Conservation (phyloP, 2,113 vertebrate genomes). For the Trichomycterus rosablanca region DNA sequence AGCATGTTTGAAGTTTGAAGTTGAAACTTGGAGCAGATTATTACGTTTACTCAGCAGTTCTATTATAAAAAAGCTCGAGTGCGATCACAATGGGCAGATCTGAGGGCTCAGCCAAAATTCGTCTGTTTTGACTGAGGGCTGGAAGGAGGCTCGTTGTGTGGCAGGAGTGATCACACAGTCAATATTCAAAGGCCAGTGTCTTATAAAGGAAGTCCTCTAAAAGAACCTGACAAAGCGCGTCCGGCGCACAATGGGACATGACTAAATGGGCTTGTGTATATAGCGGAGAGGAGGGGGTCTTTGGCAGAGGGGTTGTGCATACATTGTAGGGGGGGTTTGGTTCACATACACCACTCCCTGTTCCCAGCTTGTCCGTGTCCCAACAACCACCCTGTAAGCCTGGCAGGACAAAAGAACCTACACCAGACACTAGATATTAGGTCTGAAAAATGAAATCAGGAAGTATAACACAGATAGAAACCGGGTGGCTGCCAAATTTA, state of each 20-base stretch:
- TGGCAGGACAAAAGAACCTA: slow-evolving; percentile 22
- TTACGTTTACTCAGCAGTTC: slow-evolving; percentile 42
- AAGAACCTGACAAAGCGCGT: slow-evolving; percentile 66
- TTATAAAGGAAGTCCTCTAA: slow-evolving; percentile 66
- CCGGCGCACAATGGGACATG: slow-evolving; percentile 58
- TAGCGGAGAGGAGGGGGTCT: slow-evolving; percentile 54
- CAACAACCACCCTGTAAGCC: slow-evolving; percentile 19
- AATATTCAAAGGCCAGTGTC: slow-evolving; percentile 67
- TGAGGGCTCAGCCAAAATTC: slow-evolving; percentile 42
- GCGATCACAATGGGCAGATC: slow-evolving; percentile 46
- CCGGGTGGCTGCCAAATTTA: no score
- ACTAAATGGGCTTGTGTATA: slow-evolving; percentile 65
- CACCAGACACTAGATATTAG: no score
- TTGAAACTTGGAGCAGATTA: no score
- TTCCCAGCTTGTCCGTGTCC: slow-evolving; percentile 45
- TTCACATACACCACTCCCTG: slow-evolving; percentile 51
- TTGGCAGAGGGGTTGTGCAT: slow-evolving; percentile 61
- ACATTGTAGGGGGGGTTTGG: slow-evolving; percentile 58
- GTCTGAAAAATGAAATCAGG: no score
- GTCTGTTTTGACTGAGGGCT: slow-evolving; percentile 41
- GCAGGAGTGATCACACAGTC: slow-evolving; percentile 71
- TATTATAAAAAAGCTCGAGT: slow-evolving; percentile 39
- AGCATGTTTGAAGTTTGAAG: no score
- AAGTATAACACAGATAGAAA: no score
- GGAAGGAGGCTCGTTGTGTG: slow-evolving; percentile 64